phyloP scores from a whole-genome alignment of 2,888 invertebrate species.

The Sepioteuthis lessoniana region DNA sequence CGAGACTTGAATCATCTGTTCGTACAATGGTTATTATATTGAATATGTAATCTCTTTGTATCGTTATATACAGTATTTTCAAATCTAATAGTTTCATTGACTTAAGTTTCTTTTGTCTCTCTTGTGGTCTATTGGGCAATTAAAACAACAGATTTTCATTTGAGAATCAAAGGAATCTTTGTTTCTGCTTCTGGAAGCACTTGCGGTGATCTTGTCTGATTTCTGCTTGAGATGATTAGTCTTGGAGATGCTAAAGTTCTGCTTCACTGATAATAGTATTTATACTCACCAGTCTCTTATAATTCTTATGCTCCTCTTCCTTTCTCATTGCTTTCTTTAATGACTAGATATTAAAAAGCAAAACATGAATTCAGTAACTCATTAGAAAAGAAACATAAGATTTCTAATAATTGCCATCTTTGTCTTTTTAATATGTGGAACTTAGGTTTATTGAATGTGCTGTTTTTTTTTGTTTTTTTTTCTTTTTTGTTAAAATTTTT shows the following conservation, averaged over 20 bases:
- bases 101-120: background rate
- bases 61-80: background rate
- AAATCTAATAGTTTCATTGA: background rate
- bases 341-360: background rate
- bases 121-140: slow-evolving; percentile 10
- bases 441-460: background rate
- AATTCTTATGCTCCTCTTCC: background rate
- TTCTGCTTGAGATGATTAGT: slow-evolving; percentile 33
- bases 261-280: background rate
- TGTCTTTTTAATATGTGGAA: background rate
- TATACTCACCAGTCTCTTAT: background rate
- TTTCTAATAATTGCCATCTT: background rate
- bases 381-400: background rate
- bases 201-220: background rate
- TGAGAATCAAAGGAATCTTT: background rate
- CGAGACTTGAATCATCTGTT: too few species aligned
- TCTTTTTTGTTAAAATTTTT: background rate
- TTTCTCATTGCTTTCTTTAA: background rate
- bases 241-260: slow-evolving; percentile 20
- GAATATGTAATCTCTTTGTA: background rate
- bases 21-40: too few species aligned
- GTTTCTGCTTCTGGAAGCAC: background rate
- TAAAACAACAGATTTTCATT: background rate
- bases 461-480: background rate
- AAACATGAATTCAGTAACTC: background rate